Conservation (phyloP, 2,797 vertebrate genomes). For the Lithobates pipiens region DNA sequence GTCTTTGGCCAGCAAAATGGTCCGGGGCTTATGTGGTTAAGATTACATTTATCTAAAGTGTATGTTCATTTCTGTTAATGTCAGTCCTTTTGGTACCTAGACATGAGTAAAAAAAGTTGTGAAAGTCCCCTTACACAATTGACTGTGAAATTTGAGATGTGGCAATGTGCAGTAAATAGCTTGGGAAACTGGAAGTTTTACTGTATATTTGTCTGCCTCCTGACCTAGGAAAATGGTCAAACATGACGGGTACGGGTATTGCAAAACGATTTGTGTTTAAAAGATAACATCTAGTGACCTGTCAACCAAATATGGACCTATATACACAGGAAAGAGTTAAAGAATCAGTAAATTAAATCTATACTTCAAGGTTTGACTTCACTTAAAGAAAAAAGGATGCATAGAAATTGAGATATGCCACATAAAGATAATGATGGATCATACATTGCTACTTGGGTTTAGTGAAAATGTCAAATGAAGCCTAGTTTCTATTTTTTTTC, state of each 20-base stretch:
- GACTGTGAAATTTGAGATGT: not conserved
- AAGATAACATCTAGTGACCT: not conserved
- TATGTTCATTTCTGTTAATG: not conserved
- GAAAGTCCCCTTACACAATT: not conserved
- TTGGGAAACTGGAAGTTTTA: conserved; percentile 11
- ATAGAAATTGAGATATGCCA: too few species aligned
- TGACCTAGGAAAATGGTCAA: not conserved
- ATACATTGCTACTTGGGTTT: too few species aligned
- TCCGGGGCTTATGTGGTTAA: too few species aligned
- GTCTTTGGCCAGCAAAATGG: too few species aligned
- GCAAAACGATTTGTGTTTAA: not conserved
- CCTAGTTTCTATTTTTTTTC: too few species aligned
- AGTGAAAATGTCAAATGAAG: too few species aligned
- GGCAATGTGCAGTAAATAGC: conserved; percentile 11
- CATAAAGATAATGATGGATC: too few species aligned
- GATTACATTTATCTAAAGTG: not conserved
- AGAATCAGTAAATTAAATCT: too few species aligned
- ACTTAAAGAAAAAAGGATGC: too few species aligned
- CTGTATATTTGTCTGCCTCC: not conserved
- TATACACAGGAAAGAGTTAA: too few species aligned
- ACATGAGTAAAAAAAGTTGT: not conserved
- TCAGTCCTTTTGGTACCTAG: not conserved
- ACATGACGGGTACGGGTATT: not conserved
- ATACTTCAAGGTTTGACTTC: too few species aligned
- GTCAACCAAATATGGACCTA: too few species aligned